phyloP scores from a whole-genome alignment of 2,888 invertebrate species.

The Lomographa bimaculata region DNA sequence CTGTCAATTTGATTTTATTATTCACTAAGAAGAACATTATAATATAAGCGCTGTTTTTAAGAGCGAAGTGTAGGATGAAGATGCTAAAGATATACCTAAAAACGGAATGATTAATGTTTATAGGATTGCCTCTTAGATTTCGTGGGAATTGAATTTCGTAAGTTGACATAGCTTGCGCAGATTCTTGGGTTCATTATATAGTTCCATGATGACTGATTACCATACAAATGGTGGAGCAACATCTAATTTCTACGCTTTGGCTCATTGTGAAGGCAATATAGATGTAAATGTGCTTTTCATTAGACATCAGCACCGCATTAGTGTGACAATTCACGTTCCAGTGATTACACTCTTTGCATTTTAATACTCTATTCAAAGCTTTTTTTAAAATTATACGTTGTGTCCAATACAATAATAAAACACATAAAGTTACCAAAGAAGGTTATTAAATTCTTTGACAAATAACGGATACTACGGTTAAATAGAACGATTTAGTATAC shows the following conservation, averaged over 20 bases:
- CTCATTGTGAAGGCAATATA: conserved; percentile 40
- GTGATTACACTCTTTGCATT: conserved; percentile 17
- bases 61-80: conserved; percentile 24
- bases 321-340: conserved; percentile 17
- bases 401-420: too few relatives aligned
- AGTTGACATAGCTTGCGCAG: conserved; percentile 9
- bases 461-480: too few relatives aligned
- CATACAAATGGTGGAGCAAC: conserved; percentile 45
- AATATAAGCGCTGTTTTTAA: conserved; percentile 19
- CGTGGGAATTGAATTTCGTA: conserved; percentile 18
- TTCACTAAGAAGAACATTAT: conserved; percentile 32
- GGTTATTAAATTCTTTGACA: too few relatives aligned
- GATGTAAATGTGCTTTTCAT: conserved; percentile 45
- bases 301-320: conserved; percentile 30
- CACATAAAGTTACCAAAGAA: too few relatives aligned
- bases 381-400: too few relatives aligned
- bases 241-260: conserved; percentile 28
- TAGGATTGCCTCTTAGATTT: conserved; percentile 19
- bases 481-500: too few relatives aligned
- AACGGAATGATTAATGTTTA: conserved; percentile 29
- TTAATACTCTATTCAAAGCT: conserved; percentile 8
- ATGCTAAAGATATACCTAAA: conserved; percentile 20
- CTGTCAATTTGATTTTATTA: conserved; percentile 34
- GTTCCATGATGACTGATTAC: conserved; percentile 33
- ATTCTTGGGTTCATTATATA: conserved; percentile 19